These are phyloP conservation scores for Acleris holmiana DNA, from an alignment of 2,888 invertebrate species.

Conservation along the genomic window DNA sequence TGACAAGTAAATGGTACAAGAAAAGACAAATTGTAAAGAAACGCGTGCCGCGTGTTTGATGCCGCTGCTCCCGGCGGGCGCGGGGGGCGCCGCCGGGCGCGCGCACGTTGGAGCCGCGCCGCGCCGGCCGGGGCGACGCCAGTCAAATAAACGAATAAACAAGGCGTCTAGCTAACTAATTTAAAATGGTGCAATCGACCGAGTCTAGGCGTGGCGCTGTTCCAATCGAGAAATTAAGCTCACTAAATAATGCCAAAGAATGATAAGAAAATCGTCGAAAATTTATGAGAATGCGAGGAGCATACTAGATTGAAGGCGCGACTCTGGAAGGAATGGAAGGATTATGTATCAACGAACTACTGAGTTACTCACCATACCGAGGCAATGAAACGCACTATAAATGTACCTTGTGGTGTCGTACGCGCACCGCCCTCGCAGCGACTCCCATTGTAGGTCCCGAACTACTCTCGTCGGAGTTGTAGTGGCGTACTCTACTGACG, in stretches of 20 bases:
- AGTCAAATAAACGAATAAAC: neutral
- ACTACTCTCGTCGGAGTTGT: slow-evolving; percentile 69
- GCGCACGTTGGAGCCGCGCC: slow-evolving; percentile 11
- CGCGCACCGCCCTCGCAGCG: slow-evolving; percentile 14
- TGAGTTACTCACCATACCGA: slow-evolving; percentile 48
- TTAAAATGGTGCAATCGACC: slow-evolving; percentile 7
- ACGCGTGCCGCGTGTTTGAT: slow-evolving; percentile 7
- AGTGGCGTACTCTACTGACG: slow-evolving; percentile 42
- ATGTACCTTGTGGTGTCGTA: slow-evolving; percentile 41
- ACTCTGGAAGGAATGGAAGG: slow-evolving; percentile 65
- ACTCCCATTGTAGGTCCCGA: slow-evolving; percentile 65
- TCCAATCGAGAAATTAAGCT: slow-evolving; percentile 64
- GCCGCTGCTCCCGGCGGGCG: neutral
- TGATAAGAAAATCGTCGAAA: slow-evolving; percentile 67
- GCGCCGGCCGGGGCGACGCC: neutral
- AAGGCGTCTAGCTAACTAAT: slow-evolving; percentile 1
- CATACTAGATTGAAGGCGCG: slow-evolving; percentile 61
- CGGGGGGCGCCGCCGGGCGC: neutral
- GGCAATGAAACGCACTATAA: slow-evolving; percentile 48
- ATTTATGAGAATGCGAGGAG: slow-evolving; percentile 60
- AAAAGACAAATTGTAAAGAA: slow-evolving; percentile 27
- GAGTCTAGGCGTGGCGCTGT: slow-evolving; percentile 16
- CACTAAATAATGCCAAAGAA: slow-evolving; percentile 84
- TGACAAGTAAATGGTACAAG: slow-evolving; percentile 47
- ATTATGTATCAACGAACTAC: slow-evolving; percentile 55